Evolutionary conservation across 2,797 vertebrate species (phyloP).

Genomic region (Psittacula echo): DNA sequence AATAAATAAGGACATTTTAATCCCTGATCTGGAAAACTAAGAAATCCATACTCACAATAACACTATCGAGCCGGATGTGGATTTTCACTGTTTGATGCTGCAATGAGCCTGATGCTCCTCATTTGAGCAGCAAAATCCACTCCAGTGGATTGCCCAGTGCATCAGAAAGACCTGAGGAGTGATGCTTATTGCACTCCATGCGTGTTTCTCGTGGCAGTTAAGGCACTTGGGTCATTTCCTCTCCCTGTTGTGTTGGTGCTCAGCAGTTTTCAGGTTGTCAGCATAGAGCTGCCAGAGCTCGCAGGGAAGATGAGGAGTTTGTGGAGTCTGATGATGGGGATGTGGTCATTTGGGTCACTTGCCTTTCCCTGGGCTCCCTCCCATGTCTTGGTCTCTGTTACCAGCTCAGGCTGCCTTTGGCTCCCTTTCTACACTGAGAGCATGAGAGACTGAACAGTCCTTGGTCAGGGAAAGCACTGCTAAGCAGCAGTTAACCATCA

Average conservation of each 20-base stretch:
- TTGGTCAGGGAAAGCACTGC: not conserved
- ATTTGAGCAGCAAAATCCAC: not conserved
- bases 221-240: not conserved
- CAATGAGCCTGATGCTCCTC: not conserved
- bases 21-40: conserved; percentile 38
- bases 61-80: conserved; percentile 6
- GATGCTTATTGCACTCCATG: not conserved
- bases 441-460: not conserved
- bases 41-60: conserved; percentile 66
- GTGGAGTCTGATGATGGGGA: not conserved
- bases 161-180: not conserved
- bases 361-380: not conserved
- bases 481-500: not conserved
- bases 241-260: not conserved
- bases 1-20: conserved; percentile 53
- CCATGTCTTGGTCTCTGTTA: not conserved
- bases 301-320: not conserved
- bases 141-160: not conserved
- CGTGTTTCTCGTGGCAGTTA: not conserved
- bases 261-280: not conserved
- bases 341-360: not conserved
- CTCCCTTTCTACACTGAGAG: not conserved
- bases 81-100: not conserved
- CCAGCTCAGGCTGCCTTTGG: not conserved
- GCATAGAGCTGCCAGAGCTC: not conserved